Base-by-base conservation (phyloP, 2,888 invertebrate species). In the Chrysolina americana region DNA sequence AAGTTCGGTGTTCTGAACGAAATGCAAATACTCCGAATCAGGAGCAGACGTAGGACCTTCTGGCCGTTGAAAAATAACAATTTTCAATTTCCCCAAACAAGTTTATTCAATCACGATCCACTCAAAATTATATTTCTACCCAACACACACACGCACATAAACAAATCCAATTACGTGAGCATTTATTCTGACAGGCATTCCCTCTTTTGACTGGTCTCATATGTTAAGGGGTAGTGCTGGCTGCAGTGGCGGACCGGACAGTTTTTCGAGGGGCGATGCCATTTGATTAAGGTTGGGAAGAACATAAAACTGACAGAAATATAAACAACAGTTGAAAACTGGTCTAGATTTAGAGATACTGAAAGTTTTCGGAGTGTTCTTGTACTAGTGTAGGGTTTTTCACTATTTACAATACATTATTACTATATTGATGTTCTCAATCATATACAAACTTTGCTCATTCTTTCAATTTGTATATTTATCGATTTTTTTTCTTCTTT, bases 151-250 rank as follows among this genome's bases (percentile, higher is more conserved):
- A 83, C 85, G 83, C 85, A 85, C 86, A 86, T 86, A 87, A 86
- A 87, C 86, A 87, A 87, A 87, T 87, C 87, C 87, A 87, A 87
- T 87, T 87, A 87, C 86, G 85, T 84, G 82, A 84, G 86, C 86
- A 87, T 87, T 86, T 86, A 86, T 86, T 85, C 85, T 86, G 86
- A 85, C 85, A 86, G 83, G 85, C 83, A 80, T 83, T 83, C 83
- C 85, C 82, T 81, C 79, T 83, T 84, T 82, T 83, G 83, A 83
- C 84, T 84, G 85, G 84, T 84, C 84, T 84, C 85, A 85, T 85
- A 85, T 85, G 85, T 85, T 79, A 76, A 79, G 78, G 80, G 79
- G 78, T 78, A 73, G 75, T 72, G 65, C 65, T 68, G 74, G 75
- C 70, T 15, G 15, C 36, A 59, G 59, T 28, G 59, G 28, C 36